Evolutionary conservation across 1,140 invertebrate genomes (phyloP).

Genomic region (Bombus ignitus): DNA sequence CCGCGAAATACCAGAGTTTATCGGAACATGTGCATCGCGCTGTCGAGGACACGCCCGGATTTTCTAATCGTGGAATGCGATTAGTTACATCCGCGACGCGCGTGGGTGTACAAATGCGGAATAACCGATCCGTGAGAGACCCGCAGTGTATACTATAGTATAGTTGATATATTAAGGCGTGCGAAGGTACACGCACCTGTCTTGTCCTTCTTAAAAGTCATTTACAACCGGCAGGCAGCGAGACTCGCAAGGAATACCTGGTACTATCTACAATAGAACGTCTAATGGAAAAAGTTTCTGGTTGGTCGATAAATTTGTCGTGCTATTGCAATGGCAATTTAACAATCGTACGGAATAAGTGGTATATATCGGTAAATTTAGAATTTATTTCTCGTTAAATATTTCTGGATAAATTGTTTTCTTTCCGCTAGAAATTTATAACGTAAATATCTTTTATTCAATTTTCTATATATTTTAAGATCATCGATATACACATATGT

Average conservation of each 20-base stretch:
- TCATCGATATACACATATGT: too few species aligned
- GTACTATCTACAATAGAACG: not conserved
- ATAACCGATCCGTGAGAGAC: conserved; percentile 43
- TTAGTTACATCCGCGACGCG: conserved; percentile 50
- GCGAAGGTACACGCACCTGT: conserved; percentile 54
- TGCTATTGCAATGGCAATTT: too few species aligned
- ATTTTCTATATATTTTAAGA: too few species aligned
- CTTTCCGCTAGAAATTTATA: too few species aligned
- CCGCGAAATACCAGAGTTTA: conserved; percentile 37
- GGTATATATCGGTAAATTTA: too few species aligned
- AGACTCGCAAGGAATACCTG: not conserved
- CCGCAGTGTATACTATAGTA: not conserved
- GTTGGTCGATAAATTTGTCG: not conserved
- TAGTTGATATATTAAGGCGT: conserved; percentile 49
- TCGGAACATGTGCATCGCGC: conserved; percentile 45
- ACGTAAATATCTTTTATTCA: too few species aligned
- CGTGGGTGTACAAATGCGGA: conserved; percentile 48
- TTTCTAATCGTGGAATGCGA: conserved; percentile 62
- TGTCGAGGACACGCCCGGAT: conserved; percentile 42
- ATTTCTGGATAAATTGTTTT: too few species aligned
- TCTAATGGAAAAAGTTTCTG: conserved; percentile 20
- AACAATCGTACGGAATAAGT: not conserved
- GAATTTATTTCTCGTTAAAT: too few species aligned
- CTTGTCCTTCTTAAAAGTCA: conserved; percentile 43
- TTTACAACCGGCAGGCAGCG: conserved; percentile 29